Evolutionary conservation across 2,797 vertebrate genomes (phyloP), one percentile per base, ranked within the genome.

Genomic region (Novumbra hubbsi): DNA sequence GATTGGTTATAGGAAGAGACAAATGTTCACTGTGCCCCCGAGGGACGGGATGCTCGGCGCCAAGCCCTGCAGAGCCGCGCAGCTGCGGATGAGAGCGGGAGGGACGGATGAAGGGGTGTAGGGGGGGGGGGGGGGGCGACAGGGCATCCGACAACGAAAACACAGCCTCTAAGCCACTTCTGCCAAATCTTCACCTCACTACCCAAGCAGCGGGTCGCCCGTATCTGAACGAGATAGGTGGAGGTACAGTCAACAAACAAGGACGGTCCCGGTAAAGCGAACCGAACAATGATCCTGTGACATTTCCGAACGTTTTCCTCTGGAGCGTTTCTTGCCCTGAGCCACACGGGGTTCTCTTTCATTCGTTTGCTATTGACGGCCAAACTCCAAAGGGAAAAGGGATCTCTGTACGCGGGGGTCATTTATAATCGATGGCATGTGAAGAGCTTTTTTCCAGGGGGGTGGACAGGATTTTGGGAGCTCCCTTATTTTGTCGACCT

Each of bases 401-500:
- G 86, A 91, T 91, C 81, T 78, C 55, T 75, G 73, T 83, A 74
- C 77, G 82, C 83, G 81, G 84, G 81, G 81, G 75, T 83, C 77
- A 90, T 91, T 90, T 87, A 89, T 90, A 87, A 90, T 86, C 80
- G 74, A 64, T 88, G 87, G 86, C 89, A 88, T 87, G 73, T 88
- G 77, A 86, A 89, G 84, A 88, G 84, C 82, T 84, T 88, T 84
- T 88, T 84, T 85, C 41, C 34, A 17, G 38, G 80, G 76, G 76
- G 81, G 78, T 60, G 82, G 77, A 83, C 16, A 50, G 80, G 74
- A 78, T 73, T 81, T 78, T 72, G 76, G 55, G 0, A 4, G 30
- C 19, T 65, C 41, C 14, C 24, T 70, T 55, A 48, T 19, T n/a
- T n/a, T 77, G 78, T 50, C 80, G 24, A 62, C 66, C 76, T 81